Evolutionary conservation across 1,140 invertebrate genomes (phyloP), one percentile per base, ranked within the genome.

Genomic region (Hormaphis cornu): DNA sequence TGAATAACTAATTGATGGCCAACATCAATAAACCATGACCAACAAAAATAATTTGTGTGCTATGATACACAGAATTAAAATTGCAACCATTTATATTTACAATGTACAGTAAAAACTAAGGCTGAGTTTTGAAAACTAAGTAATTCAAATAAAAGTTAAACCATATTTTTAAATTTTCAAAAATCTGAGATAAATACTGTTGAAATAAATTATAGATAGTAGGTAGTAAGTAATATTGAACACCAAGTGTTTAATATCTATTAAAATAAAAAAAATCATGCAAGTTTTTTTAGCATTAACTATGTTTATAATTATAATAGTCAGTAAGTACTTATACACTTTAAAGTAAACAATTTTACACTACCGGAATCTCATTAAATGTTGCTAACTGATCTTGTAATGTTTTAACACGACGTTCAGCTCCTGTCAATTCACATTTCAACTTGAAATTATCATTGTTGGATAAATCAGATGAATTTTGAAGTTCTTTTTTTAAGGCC

Each of bases 401-500:
- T 30, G 80, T 85, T 69, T 82, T 80, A 12, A 87, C 81, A 72
- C 84, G 79, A 71, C 83, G 80, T 75, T 85, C 84, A 3, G 85
- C 83, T 44, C 84, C 83, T 3, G 77, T 76, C 53, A 87, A 74
- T 74, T 86, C 83, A 9, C 72, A 42, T 70, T 79, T 79, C 18
- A 81, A 69, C 30, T 77, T 76, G 59, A 76, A 74, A 71, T 78
- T 77, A 71, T 75, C 79, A 33, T 44, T 14, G 35, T 22, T 30
- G 74, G 76, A 80, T 61, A 78, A 78, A 71, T 80, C 81, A 70
- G 77, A 83, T 69, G 74, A 80, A 76, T 80, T 84, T 61, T 80
- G 83, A 72, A 80, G 76, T 76, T 80, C 82, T 75, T 80, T 85
- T 44, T 87, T 81, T 61, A 89, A 78, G 69, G 84, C 84, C 71